phyloP scores from a whole-genome alignment of 2,113 vertebrate genomes.

The Eublepharis macularius region DNA sequence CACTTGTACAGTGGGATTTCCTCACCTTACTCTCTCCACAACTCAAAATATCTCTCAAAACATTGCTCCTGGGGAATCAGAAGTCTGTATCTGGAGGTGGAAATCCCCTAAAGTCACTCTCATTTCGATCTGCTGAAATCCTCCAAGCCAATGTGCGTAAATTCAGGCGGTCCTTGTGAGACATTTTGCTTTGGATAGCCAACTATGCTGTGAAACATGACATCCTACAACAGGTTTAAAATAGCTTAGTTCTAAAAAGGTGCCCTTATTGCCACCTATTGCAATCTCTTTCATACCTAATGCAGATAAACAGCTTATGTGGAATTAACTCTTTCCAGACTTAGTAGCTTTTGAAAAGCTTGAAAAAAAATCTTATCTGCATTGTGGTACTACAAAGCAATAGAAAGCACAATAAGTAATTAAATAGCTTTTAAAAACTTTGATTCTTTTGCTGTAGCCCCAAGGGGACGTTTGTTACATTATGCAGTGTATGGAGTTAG shows the following conservation, averaged over 20 bases:
- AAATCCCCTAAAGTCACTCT: too few species aligned
- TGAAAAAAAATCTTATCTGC: constrained; percentile 20
- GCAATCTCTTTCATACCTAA: background rate
- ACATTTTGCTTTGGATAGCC: background rate
- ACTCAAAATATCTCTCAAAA: too few species aligned
- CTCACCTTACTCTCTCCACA: too few species aligned
- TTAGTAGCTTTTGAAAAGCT: background rate
- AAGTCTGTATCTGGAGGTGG: too few species aligned
- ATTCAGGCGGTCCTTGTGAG: background rate
- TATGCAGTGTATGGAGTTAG: constrained; percentile 45
- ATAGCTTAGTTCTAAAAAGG: background rate
- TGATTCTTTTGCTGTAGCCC: constrained; percentile 41
- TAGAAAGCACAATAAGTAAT: constrained; percentile 40
- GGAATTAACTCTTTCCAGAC: background rate
- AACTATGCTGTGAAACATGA: background rate
- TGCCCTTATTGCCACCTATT: background rate
- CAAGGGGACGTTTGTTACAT: constrained; percentile 31
- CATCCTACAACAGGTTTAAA: background rate
- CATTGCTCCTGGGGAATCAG: too few species aligned
- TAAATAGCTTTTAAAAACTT: constrained; percentile 25
- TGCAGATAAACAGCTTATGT: background rate
- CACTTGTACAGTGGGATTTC: too few species aligned
- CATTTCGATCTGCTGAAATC: too few species aligned
- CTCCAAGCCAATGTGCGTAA: too few species aligned
- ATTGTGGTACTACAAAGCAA: constrained; percentile 12